A percentile compares a stretch with the other conserved stretches of the same genome.
Evolutionary conservation across 2,888 invertebrate species (phyloP).

Genomic region (Holacanthella duospinosa): DNA sequence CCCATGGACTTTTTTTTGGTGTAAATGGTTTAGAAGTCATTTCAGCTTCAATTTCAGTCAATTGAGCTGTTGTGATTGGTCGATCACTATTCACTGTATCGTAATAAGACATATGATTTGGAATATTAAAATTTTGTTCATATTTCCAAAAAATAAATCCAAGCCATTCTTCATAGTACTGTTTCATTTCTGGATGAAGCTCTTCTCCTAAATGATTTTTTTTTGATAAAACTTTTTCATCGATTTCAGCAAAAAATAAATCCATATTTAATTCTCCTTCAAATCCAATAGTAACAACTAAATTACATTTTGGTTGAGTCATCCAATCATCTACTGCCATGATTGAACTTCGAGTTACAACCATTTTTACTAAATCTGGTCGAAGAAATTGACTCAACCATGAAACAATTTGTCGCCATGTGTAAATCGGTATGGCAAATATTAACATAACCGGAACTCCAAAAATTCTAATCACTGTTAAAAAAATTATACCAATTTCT

Average conservation of each 20-base stretch:
- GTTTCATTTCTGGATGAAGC: constrained; percentile 15
- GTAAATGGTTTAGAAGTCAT: constrained; percentile 11
- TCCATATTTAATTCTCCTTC: constrained; percentile 10
- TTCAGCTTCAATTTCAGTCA: constrained; percentile 13
- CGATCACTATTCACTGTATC: neutral
- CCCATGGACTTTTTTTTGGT: constrained; percentile 15
- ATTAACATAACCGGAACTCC: constrained; percentile 1
- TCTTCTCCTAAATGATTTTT: neutral
- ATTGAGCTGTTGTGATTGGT: constrained; percentile 5
- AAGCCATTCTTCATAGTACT: constrained; percentile 15
- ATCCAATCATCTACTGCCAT: constrained; percentile 17
- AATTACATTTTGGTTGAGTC: constrained; percentile 14
- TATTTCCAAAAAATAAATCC: constrained; percentile 21
- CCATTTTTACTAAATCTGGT: constrained; percentile 17
- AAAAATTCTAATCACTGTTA: neutral
- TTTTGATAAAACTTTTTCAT: constrained; percentile 5
- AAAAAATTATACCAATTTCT: constrained; percentile 1
- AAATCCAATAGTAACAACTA: constrained; percentile 14
- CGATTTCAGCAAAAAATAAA: constrained; percentile 1
- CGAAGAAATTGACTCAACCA: constrained; percentile 8
- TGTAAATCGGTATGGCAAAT: constrained; percentile 11
- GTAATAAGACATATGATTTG: constrained; percentile 13
- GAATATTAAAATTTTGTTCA: constrained; percentile 13
- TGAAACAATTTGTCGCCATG: constrained; percentile 3
- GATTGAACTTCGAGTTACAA: constrained; percentile 10